Conservation (phyloP, 2,888 invertebrate genomes). For the Heliothis peltigera region DNA sequence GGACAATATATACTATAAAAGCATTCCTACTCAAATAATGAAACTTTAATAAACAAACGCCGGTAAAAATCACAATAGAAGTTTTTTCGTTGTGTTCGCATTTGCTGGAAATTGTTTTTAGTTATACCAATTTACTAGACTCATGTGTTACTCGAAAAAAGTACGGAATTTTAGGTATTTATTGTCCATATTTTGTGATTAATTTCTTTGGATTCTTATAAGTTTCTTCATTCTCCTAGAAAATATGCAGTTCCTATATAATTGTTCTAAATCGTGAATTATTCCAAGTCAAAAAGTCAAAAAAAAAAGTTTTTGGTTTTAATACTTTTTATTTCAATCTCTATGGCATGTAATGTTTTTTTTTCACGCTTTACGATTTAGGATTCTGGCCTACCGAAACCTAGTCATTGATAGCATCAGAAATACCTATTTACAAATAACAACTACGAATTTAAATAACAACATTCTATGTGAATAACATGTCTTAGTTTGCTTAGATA, state of each 20-base stretch:
- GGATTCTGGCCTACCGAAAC: conserved; percentile 42
- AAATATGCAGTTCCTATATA: background rate
- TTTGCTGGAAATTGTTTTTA: no score
- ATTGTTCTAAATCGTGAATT: background rate
- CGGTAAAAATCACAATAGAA: no score
- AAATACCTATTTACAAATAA: conserved; percentile 13
- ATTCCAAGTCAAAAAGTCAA: background rate
- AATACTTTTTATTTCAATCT: background rate
- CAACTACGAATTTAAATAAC: conserved; percentile 1
- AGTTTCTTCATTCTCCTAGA: no score
- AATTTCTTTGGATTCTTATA: no score
- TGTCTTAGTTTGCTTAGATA: conserved; percentile 19
- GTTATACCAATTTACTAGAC: no score
- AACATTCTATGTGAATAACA: conserved; percentile 4
- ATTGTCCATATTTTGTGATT: no score
- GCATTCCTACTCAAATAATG: no score
- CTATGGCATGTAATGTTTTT: background rate
- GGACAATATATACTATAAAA: background rate
- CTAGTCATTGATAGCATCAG: conserved; percentile 49
- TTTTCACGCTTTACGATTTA: conserved; percentile 3
- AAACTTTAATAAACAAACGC: no score
- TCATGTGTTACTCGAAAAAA: no score
- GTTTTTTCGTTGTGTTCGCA: no score
- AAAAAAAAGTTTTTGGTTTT: background rate
- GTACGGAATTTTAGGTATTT: no score